phyloP scores from a whole-genome alignment of 2,797 vertebrate species.

The Xerus rutilus region DNA sequence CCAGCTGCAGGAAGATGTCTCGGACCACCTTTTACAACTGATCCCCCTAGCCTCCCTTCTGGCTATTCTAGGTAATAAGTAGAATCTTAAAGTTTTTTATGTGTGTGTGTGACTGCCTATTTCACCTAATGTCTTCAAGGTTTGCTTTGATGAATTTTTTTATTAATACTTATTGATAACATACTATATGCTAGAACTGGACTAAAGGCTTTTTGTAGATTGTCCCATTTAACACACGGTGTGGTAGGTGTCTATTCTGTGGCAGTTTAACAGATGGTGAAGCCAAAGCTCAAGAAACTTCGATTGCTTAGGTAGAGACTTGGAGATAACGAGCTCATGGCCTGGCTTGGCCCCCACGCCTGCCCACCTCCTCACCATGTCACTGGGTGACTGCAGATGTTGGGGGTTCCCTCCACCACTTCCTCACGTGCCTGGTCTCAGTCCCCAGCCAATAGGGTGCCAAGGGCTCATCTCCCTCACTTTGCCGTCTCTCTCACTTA shows the following conservation, averaged over 20 bases:
- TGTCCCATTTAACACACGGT: neutral
- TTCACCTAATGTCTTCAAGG: neutral
- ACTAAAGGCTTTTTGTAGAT: neutral
- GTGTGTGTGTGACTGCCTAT: neutral
- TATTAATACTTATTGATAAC: neutral
- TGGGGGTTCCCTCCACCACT: too few relatives aligned
- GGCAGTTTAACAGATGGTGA: neutral
- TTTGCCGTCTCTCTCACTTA: neutral
- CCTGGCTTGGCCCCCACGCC: too few relatives aligned
- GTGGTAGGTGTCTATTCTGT: neutral
- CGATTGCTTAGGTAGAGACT: neutral
- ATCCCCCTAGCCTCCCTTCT: neutral
- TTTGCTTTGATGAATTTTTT: neutral
- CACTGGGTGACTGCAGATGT: neutral
- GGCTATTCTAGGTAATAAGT: neutral
- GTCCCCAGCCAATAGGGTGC: neutral
- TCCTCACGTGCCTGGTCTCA: neutral
- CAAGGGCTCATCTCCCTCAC: neutral
- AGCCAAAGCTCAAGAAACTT: neutral
- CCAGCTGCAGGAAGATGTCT: neutral
- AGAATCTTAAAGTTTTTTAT: neutral
- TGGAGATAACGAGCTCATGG: neutral
- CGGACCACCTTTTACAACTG: neutral
- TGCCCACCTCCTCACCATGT: neutral
- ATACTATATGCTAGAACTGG: neutral